These are phyloP conservation scores for Drosophila phalerata DNA, from an alignment of 2,888 invertebrate genomes.

Conservation along the genomic window DNA sequence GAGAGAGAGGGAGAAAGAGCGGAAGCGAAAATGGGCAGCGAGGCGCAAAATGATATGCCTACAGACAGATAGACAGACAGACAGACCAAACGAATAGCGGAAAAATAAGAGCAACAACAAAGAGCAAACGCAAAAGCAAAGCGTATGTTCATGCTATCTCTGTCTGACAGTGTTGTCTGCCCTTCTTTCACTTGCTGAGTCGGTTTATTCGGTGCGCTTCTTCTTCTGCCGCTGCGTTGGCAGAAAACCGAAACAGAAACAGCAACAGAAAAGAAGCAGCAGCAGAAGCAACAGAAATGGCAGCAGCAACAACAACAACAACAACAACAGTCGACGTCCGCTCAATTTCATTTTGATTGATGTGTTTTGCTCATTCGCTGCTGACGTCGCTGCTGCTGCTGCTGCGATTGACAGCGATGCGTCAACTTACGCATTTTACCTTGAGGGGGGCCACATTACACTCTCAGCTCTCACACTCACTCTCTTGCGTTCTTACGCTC, in stretches of 20 bases:
- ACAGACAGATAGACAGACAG: conserved; percentile 17
- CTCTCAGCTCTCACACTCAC: conserved; percentile 22
- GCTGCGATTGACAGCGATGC: conserved; percentile 61
- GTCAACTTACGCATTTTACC: conserved; percentile 60
- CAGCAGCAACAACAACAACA: conserved; percentile 34
- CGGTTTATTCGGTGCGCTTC: conserved; percentile 43
- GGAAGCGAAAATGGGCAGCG: conserved; percentile 61
- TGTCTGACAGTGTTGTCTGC: conserved; percentile 15
- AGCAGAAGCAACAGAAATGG: conserved; percentile 20
- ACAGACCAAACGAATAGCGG: conserved; percentile 14
- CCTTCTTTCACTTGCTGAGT: conserved; percentile 38
- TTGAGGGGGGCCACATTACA: conserved; percentile 35
- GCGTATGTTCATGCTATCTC: conserved; percentile 5
- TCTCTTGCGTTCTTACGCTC: conserved; percentile 13
- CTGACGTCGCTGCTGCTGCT: conserved; percentile 20
- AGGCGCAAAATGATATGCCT: conserved; percentile 76
- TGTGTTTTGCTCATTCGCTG: conserved; percentile 46
- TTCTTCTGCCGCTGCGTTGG: conserved; percentile 57
- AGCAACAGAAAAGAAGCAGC: conserved; percentile 20
- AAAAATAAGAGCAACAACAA: conserved; percentile 30
- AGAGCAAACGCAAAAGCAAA: conserved; percentile 4
- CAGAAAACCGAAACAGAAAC: conserved; percentile 48
- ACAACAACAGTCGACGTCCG: conserved; percentile 51
- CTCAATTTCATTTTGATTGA: conserved; percentile 70
- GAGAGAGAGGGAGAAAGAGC: conserved; percentile 10